A percentile compares a stretch with the other conserved stretches of the same genome.
These are phyloP conservation scores for Galago senegalensis DNA, from an alignment of 2,797 vertebrate genomes.

Conservation along the genomic window DNA sequence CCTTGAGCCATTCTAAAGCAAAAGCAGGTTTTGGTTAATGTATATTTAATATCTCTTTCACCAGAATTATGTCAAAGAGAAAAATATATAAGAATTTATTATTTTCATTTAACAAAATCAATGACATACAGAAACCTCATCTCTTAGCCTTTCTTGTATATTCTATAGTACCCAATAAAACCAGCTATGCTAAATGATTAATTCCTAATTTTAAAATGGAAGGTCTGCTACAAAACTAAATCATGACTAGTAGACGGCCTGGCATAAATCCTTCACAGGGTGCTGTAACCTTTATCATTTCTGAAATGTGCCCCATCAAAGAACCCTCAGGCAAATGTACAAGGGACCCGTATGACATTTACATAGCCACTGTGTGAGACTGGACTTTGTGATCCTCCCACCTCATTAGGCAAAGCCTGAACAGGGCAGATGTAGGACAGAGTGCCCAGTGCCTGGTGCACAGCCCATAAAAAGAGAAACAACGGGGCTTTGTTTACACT, in stretches of 20 bases:
- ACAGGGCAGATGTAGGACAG: constrained; percentile 40
- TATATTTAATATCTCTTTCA: constrained; percentile 55
- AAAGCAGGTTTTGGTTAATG: constrained; percentile 60
- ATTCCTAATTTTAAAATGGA: constrained; percentile 82
- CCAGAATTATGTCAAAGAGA: constrained; percentile 69
- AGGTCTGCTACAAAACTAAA: constrained; percentile 83
- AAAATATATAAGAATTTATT: constrained; percentile 76
- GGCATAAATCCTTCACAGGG: constrained; percentile 81
- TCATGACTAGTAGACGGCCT: constrained; percentile 63
- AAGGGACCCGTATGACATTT: constrained; percentile 79
- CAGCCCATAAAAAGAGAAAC: constrained; percentile 46
- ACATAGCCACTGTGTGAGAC: constrained; percentile 78
- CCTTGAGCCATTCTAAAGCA: constrained; percentile 24
- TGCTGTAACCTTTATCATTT: constrained; percentile 83
- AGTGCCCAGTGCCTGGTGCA: neutral
- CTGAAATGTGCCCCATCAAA: constrained; percentile 81
- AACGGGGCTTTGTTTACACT: neutral
- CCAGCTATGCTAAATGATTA: constrained; percentile 79
- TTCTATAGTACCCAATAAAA: constrained; percentile 73
- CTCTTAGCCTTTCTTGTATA: constrained; percentile 59
- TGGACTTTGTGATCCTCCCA: constrained; percentile 75
- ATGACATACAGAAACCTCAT: constrained; percentile 65
- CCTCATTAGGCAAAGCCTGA: constrained; percentile 66
- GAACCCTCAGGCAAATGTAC: constrained; percentile 75
- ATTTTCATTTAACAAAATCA: constrained; percentile 81